phyloP scores from a whole-genome alignment of 2,888 invertebrate species.

The Pelosia muscerda region DNA sequence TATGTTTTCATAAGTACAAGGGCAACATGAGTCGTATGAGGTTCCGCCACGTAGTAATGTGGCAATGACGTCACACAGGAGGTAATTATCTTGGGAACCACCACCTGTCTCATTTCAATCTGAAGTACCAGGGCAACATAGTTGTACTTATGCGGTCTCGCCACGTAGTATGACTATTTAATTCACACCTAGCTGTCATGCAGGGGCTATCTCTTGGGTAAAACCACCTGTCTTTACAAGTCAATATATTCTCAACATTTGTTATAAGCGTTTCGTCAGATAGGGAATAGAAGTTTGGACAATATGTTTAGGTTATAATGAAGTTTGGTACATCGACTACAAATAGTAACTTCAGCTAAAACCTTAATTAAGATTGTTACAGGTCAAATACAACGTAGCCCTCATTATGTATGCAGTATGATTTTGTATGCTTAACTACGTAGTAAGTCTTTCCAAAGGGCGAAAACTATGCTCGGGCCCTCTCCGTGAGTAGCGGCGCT shows the following conservation, averaged over 20 bases:
- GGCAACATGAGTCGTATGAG: slow-evolving; percentile 39
- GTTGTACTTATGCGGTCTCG: background rate
- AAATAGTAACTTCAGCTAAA: slow-evolving; percentile 6
- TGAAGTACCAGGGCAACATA: slow-evolving; percentile 49
- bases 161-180: slow-evolving; percentile 28
- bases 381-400: too few relatives aligned
- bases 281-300: slow-evolving; percentile 38
- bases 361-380: background rate
- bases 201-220: background rate
- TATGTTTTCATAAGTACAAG: slow-evolving; percentile 38
- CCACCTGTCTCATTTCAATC: background rate
- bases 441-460: too few relatives aligned
- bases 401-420: too few relatives aligned
- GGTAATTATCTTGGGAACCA: background rate
- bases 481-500: too few relatives aligned
- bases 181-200: slow-evolving; percentile 55
- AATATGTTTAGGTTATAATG: slow-evolving; percentile 23
- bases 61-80: background rate
- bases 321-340: slow-evolving; percentile 14
- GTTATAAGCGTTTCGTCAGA: slow-evolving; percentile 20
- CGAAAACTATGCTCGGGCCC: too few relatives aligned
- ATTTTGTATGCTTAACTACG: too few relatives aligned
- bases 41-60: background rate
- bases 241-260: slow-evolving; percentile 50
- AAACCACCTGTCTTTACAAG: slow-evolving; percentile 24